A percentile compares a stretch with the other conserved stretches of the same genome.
Evolutionary conservation across 2,113 vertebrate genomes (phyloP).

Genomic region (Centrocercus urophasianus): DNA sequence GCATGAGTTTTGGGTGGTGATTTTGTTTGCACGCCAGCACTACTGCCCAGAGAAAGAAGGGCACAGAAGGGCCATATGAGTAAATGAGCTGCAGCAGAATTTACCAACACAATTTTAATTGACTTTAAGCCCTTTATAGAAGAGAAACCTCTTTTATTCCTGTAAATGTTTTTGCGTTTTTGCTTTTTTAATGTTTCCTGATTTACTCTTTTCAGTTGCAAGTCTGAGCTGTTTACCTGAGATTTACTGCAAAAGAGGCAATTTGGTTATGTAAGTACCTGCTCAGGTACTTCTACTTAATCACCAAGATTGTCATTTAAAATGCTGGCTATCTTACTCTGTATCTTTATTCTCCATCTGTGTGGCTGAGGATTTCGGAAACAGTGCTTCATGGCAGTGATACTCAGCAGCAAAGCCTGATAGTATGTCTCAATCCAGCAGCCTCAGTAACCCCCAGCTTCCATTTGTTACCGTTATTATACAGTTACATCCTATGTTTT

Average conservation of each 20-base stretch:
- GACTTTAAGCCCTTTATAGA: not conserved
- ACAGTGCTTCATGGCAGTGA: not conserved
- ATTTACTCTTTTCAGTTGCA: not conserved
- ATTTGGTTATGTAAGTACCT: not conserved
- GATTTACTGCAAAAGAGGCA: not conserved
- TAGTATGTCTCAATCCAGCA: not conserved
- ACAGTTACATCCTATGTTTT: not conserved
- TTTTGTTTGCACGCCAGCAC: not conserved
- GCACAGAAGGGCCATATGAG: not conserved
- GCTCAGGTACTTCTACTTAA: not conserved
- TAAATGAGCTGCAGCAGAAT: not conserved
- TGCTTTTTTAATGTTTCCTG: not conserved
- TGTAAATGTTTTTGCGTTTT: not conserved
- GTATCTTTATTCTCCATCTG: not conserved
- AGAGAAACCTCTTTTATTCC: not conserved
- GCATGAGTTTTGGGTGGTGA: fast-evolving
- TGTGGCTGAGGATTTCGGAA: not conserved
- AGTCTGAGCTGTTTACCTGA: not conserved
- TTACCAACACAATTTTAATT: not conserved
- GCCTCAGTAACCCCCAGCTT: not conserved
- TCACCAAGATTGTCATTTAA: not conserved
- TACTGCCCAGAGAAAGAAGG: not conserved
- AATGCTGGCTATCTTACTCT: not conserved
- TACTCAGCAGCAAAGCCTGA: not conserved
- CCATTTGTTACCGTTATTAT: not conserved